Base-by-base conservation (phyloP, 2,797 vertebrate species). In the Gephyroberyx darwinii region DNA sequence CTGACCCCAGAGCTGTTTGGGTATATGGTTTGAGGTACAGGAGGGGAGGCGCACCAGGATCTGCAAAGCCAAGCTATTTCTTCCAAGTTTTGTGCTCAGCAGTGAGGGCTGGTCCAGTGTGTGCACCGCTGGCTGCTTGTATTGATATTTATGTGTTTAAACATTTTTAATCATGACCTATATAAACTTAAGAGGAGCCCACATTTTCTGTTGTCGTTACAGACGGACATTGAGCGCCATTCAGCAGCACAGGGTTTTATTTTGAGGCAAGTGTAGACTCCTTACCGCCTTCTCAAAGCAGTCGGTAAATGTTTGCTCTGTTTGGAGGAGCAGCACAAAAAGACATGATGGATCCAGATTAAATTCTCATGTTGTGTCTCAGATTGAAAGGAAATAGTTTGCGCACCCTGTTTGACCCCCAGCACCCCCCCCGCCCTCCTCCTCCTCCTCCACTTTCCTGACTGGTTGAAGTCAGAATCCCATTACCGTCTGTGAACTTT, bases 1-100 rank as follows among this genome's bases (percentile, higher is more conserved):
- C 78, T 87, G 90, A 93, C 92, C 92, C 91, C 71, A 68, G 83
- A 93, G 89, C 86, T 90, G 70, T 93, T 93, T 93, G 89, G 90
- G 88, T 89, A 75, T 90, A 41, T 45, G 90, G 86, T 88, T 89
- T 93, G 92, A 91, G 93, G 92, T 90, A 56, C 89, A 84, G 69
- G 73, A 69, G 78, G 81, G 85, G 86, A 79, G 87, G 81, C 85
- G 7, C 78, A 84, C 73, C 70, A 71, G 86, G 81, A 89, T 86
- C 84, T 89, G 91, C 88, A 89, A 67, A 89, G 81, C 80, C 83
- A 84, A 87, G 73, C 76, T 80, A 66, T 86, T 91, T 84, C 85
- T 85, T 90, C 79, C 84, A 80, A 67, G 69, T 53, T 80, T 57
- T 82, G 78, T 88, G 59, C 73, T 76, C 59, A 66, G 80, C 77